Evolutionary conservation across 2,797 vertebrate genomes (phyloP).

Genomic region (Sylvia borin): DNA sequence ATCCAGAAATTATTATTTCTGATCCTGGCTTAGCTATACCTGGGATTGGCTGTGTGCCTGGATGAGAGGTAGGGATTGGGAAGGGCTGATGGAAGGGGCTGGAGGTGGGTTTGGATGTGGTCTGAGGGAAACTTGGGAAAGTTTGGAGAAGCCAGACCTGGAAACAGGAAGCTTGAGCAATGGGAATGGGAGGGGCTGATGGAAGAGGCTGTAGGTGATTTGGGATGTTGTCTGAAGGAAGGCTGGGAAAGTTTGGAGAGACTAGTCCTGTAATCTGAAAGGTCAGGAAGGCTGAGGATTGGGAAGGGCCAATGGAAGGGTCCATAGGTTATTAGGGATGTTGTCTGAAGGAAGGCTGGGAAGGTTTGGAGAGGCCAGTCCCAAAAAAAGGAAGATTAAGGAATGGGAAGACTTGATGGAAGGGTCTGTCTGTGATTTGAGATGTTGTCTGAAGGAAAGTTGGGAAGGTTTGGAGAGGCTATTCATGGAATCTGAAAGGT

Average conservation of each 20-base stretch:
- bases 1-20: background rate
- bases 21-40: background rate
- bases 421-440: background rate
- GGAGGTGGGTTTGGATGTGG: no score
- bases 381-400: background rate
- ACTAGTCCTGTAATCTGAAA: rapidly evolving
- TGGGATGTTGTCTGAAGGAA: background rate
- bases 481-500: background rate
- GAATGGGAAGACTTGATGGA: background rate
- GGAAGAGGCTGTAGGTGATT: background rate
- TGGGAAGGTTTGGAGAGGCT: background rate
- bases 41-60: background rate
- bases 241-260: background rate
- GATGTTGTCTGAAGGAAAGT: rapidly evolving
- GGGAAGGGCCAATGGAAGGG: no score
- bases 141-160: background rate
- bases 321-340: no score
- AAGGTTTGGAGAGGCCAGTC: background rate
- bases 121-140: background rate
- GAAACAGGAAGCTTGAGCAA: background rate
- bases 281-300: rapidly evolving
- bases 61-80: background rate
- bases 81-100: background rate
- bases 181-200: background rate
- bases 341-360: background rate